Base-by-base conservation (phyloP, 2,113 vertebrate genomes). In the Butorides virescens region DNA sequence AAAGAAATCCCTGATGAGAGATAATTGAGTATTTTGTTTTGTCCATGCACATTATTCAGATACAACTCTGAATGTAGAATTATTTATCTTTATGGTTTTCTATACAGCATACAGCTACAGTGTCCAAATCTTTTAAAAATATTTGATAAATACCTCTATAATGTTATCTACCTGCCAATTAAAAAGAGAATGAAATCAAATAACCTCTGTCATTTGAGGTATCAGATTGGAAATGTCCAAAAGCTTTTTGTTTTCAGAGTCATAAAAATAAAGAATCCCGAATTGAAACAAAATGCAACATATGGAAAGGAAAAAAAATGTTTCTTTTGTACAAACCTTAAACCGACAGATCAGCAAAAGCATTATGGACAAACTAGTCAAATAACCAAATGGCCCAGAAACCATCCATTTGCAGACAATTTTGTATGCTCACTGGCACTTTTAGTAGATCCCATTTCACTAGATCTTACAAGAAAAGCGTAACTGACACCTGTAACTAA, bases 361-460 rank as follows among this genome's bases (percentile, higher is more conserved):
- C 4, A 6, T 47, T 76, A 65, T 0, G 4, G 13, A 15, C 0
- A 3, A 78, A 46, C 18, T 34, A 70, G 55, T 5, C 0, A 42
- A 70, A 70, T 29, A 86, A 67, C 14, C 25, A 59, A 62, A 30
- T 21, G 53, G 10, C 39, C 58, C 62, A 37, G 26, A 89, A 68
- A 15, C 5, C 14, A 68, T 39, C 16, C 2, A 7, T 78, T 65
- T 73, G 23, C 16, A 25, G 55, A 32, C 30, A 56, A 87, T 47
- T 66, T 39, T 71, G 10, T 62, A 15, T 27, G 15, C 5, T 65
- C 11, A 67, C 6, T 36, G 19, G 17, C 7, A 26, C 3, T 83
- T 83, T 25, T 17, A 11, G 21, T 49, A 53, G 55, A 49, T 66
- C 2, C 9, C 5, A 15, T 94, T 83, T 92, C 53, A 65, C 34